Percentiles rank a stretch among this genome's conserved stretches.
Evolutionary conservation across 1,140 invertebrate species (phyloP).

Genomic region (Leptinotarsa undecemlineata): DNA sequence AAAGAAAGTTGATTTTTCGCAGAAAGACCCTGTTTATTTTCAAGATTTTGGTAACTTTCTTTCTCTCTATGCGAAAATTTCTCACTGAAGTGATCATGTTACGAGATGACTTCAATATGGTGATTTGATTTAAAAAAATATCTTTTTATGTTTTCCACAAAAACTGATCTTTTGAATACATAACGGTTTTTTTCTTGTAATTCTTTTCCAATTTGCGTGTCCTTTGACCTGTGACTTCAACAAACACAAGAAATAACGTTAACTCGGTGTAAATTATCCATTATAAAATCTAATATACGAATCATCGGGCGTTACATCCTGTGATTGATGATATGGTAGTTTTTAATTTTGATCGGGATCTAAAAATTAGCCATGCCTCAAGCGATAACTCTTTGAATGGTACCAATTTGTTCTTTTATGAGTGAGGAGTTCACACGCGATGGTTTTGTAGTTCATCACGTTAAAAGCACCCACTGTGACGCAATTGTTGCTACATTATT

Average conservation of each 20-base stretch:
- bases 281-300: constrained; percentile 21
- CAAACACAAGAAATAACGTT: constrained; percentile 1
- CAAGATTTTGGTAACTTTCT: too few species aligned
- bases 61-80: too few species aligned
- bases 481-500: too few species aligned
- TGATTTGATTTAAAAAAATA: too few species aligned
- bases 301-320: constrained; percentile 19
- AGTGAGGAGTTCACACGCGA: not conserved
- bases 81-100: too few species aligned
- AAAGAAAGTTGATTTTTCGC: too few species aligned
- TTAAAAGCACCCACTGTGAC: too few species aligned
- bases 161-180: too few species aligned
- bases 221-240: constrained; percentile 5
- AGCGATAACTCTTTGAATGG: not conserved
- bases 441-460: not conserved
- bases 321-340: constrained; percentile 21
- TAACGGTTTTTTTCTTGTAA: not conserved
- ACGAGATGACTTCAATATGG: too few species aligned
- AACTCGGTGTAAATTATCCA: constrained; percentile 6
- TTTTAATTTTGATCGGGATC: constrained; percentile 21
- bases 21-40: too few species aligned
- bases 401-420: not conserved
- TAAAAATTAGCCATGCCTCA: constrained; percentile 18
- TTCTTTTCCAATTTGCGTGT: not conserved
- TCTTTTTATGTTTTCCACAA: too few species aligned